These are phyloP conservation scores for Rhinopomastus cyanomelas DNA, from an alignment of 2,113 vertebrate genomes.

Conservation along the genomic window DNA sequence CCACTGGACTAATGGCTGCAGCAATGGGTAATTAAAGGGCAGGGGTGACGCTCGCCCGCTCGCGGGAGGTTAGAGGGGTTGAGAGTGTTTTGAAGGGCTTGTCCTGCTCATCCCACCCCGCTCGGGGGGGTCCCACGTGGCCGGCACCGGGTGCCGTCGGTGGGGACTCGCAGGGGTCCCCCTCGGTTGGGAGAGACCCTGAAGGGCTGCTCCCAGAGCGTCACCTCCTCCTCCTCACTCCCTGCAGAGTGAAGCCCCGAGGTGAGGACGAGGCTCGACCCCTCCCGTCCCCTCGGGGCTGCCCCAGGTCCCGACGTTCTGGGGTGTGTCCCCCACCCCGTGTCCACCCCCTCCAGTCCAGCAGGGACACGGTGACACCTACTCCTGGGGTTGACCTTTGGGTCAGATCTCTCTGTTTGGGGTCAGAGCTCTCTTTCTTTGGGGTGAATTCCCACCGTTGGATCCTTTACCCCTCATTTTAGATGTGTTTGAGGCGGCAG, in stretches of 20 bases:
- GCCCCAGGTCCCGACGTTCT: no score
- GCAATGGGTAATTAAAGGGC: slow-evolving; percentile 43
- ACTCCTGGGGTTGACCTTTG: no score
- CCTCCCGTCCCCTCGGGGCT: no score
- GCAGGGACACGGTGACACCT: no score
- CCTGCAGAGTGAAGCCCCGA: no score
- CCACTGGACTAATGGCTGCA: slow-evolving; percentile 12
- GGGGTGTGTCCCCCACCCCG: no score
- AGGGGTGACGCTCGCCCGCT: neutral
- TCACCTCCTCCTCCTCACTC: neutral
- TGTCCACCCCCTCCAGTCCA: no score
- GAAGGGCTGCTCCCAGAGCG: accelerated
- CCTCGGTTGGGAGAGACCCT: no score
- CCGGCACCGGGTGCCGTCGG: accelerated
- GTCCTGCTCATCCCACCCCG: neutral
- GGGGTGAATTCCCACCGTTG: neutral
- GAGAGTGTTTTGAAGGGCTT: slow-evolving; percentile 18
- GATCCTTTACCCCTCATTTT: neutral
- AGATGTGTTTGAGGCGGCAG: neutral
- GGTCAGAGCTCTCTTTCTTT: neutral
- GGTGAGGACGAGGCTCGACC: no score
- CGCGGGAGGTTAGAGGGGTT: neutral
- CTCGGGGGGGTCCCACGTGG: neutral
- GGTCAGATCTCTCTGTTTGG: no score
- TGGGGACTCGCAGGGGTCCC: no score